Conservation (phyloP, 1,140 invertebrate genomes). For the Epicauta chinensis region DNA sequence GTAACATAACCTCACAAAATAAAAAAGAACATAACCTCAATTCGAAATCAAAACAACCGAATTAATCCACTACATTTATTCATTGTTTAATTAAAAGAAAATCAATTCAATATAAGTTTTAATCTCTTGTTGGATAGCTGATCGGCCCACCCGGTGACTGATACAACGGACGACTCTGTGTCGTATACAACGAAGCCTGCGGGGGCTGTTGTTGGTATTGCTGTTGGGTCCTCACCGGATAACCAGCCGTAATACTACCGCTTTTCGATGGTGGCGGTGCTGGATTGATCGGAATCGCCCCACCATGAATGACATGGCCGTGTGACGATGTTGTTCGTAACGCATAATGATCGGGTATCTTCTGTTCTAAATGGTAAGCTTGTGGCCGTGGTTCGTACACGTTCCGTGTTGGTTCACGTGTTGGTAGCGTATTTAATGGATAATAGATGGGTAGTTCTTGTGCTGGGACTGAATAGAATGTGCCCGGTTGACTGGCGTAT, state of each 20-base stretch:
- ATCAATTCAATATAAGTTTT: conserved; percentile 5
- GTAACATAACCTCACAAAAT: no score
- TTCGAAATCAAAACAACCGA: no score
- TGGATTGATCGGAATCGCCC: conserved; percentile 33
- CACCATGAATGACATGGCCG: conserved; percentile 35
- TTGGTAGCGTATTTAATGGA: conserved; percentile 23
- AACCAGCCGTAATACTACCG: conserved; percentile 39
- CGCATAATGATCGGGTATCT: conserved; percentile 34
- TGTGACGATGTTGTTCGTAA: conserved; percentile 30
- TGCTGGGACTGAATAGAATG: conserved; percentile 34
- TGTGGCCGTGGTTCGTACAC: conserved; percentile 36
- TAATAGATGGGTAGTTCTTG: conserved; percentile 38
- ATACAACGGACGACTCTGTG: conserved; percentile 38
- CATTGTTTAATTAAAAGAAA: no score
- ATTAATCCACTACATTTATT: no score
- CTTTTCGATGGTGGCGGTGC: conserved; percentile 34
- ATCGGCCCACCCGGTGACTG: conserved; percentile 32
- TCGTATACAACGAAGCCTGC: conserved; percentile 36
- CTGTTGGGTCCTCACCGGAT: conserved; percentile 38
- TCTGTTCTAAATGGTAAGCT: conserved; percentile 37
- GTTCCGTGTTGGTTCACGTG: conserved; percentile 33
- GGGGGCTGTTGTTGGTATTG: conserved; percentile 36
- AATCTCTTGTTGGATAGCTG: conserved; percentile 35
- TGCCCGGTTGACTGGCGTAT: conserved; percentile 32
- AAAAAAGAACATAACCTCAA: no score